phyloP scores from a whole-genome alignment of 2,888 invertebrate genomes.

The Melanophora roralis region DNA sequence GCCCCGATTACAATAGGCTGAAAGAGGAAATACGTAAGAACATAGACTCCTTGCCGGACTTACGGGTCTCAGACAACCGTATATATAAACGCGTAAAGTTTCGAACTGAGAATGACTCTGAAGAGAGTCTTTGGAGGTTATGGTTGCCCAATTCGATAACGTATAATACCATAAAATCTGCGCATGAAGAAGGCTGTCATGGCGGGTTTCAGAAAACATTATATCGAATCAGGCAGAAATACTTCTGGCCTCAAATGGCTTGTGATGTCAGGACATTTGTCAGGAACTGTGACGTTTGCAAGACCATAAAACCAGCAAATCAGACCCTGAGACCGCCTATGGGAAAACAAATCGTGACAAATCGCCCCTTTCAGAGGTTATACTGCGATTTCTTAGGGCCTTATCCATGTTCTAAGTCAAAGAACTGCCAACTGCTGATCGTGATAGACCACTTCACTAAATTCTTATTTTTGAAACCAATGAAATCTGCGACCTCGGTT shows the following conservation, averaged over 20 bases:
- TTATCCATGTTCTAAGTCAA: not conserved
- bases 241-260: too few relatives aligned
- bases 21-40: too few relatives aligned
- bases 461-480: not conserved
- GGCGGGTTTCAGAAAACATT: too few relatives aligned
- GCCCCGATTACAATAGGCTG: too few relatives aligned
- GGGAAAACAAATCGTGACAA: not conserved
- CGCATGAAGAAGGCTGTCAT: too few relatives aligned
- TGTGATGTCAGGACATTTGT: not conserved
- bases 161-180: too few relatives aligned
- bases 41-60: too few relatives aligned
- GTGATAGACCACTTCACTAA: not conserved
- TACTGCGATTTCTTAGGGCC: constrained; percentile 14
- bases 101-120: not conserved
- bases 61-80: not conserved
- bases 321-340: not conserved
- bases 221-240: too few relatives aligned
- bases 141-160: too few relatives aligned
- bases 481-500: not conserved
- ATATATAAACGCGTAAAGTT: too few relatives aligned
- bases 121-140: not conserved
- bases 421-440: not conserved
- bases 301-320: not conserved
- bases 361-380: not conserved
- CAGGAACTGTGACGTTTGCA: not conserved